Evolutionary conservation across 1,140 invertebrate genomes (phyloP).

Genomic region (Tachypleus tridentatus): DNA sequence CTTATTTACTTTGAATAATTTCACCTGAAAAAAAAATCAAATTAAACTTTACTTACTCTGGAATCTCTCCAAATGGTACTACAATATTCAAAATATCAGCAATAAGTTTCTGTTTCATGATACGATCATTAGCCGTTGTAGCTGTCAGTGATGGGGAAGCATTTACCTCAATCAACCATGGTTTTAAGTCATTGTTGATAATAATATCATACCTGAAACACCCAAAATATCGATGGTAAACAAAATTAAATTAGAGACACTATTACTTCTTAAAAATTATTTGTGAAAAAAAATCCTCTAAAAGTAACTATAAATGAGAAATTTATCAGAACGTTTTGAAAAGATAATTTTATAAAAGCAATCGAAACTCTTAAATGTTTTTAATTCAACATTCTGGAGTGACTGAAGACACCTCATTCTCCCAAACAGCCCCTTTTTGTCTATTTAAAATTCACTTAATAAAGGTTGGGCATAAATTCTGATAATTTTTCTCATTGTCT

Average conservation of each 20-base stretch:
- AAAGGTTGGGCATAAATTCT: too few relatives aligned
- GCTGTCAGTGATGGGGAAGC: conserved; percentile 88
- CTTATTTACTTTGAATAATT: background rate
- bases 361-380: too few relatives aligned
- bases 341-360: too few relatives aligned
- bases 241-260: conserved; percentile 3
- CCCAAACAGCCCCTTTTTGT: too few relatives aligned
- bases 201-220: conserved; percentile 64
- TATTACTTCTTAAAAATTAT: too few relatives aligned
- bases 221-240: conserved; percentile 18
- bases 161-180: conserved; percentile 81
- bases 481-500: too few relatives aligned
- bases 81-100: conserved; percentile 89
- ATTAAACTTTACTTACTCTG: conserved; percentile 51
- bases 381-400: too few relatives aligned
- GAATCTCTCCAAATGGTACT: conserved; percentile 72
- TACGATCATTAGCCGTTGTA: conserved; percentile 88
- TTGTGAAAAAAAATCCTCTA: too few relatives aligned
- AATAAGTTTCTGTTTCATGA: conserved; percentile 90
- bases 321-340: too few relatives aligned
- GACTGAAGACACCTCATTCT: too few relatives aligned
- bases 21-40: conserved; percentile 4
- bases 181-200: conserved; percentile 69
- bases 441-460: too few relatives aligned
- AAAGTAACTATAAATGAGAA: too few relatives aligned